Conservation (phyloP, 2,113 vertebrate species). For the Anseranas semipalmata region DNA sequence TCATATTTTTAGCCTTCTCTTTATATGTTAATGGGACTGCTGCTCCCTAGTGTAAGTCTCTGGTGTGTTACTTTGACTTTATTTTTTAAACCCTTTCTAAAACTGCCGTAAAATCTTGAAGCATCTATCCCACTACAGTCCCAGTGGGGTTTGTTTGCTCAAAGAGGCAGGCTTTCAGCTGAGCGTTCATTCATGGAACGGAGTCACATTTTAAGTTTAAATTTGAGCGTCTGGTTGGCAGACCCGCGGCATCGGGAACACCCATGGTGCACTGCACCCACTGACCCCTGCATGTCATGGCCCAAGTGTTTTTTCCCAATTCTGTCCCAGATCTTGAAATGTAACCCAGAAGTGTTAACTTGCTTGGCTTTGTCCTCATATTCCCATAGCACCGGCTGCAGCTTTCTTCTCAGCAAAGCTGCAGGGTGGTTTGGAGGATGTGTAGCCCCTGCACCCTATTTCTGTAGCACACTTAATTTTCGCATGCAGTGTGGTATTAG, state of each 20-base stretch:
- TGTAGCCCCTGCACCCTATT: neutral
- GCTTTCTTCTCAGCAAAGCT: neutral
- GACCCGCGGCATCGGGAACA: neutral
- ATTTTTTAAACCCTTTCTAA: neutral
- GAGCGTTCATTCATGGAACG: neutral
- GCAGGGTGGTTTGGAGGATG: neutral
- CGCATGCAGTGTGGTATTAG: rapidly evolving
- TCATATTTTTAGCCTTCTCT: neutral
- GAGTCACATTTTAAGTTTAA: neutral
- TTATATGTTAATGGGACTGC: neutral
- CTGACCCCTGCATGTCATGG: rapidly evolving
- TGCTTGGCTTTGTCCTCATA: neutral
- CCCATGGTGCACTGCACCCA: neutral
- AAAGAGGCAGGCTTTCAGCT: neutral
- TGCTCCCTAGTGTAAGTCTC: neutral
- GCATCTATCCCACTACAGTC: neutral
- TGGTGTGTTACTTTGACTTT: neutral
- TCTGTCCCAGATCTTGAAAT: neutral
- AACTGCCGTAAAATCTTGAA: neutral
- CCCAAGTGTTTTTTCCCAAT: neutral
- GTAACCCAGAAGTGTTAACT: neutral
- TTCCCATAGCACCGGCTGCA: neutral
- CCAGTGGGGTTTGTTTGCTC: neutral
- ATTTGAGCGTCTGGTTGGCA: neutral
- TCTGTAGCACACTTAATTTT: neutral